Evolutionary conservation across 1,140 invertebrate species (phyloP).

Genomic region (Geopemphigus sp.): DNA sequence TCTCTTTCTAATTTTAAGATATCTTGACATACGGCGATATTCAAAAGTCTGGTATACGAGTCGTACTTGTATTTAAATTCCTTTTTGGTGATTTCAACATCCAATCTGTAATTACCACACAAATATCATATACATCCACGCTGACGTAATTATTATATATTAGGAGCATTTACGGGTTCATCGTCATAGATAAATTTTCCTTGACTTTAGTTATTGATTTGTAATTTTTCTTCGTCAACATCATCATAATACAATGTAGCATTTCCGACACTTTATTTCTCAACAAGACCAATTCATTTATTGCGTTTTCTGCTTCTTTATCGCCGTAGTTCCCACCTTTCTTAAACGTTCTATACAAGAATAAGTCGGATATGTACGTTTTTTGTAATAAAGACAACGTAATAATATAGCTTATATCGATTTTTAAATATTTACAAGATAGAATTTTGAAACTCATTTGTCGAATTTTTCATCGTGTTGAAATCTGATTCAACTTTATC

Average conservation of each 20-base stretch:
- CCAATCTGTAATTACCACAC: background rate
- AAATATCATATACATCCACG: background rate
- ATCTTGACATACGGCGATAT: background rate
- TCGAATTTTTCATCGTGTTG: background rate
- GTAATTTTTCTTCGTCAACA: background rate
- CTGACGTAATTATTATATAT: background rate
- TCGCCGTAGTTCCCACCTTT: background rate
- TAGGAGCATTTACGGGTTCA: background rate
- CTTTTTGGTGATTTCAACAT: background rate
- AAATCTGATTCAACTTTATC: background rate
- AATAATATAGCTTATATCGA: no score
- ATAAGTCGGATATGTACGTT: no score
- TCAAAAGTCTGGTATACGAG: background rate
- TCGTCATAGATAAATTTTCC: background rate
- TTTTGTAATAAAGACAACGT: no score
- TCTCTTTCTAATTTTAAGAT: slow-evolving; percentile 5
- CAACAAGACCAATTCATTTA: background rate
- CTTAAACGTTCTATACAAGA: slow-evolving; percentile 25
- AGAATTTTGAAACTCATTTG: slow-evolving; percentile 1
- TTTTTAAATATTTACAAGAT: slow-evolving; percentile 1
- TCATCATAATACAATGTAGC: background rate
- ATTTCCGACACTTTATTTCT: background rate
- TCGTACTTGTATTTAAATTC: background rate
- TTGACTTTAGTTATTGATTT: background rate
- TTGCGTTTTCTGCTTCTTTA: background rate